Conservation (phyloP, 1,140 invertebrate species). For the Drosophila yakuba region DNA sequence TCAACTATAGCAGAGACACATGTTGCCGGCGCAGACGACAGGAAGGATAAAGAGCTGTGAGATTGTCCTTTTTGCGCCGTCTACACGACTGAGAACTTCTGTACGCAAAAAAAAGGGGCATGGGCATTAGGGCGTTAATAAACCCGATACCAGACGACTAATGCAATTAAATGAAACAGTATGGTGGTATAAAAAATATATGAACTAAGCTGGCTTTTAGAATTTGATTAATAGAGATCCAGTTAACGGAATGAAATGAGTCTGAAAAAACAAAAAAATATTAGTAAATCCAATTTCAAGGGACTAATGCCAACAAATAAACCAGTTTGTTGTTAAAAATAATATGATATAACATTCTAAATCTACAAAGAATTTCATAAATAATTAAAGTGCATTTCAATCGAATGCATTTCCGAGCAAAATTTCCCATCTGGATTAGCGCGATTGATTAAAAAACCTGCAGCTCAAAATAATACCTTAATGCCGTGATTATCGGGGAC, state of each 20-base stretch:
- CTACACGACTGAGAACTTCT: conserved; percentile 26
- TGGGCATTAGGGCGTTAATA: conserved; percentile 23
- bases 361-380: too few species aligned
- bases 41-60: conserved; percentile 73
- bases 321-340: too few species aligned
- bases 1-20: conserved; percentile 79
- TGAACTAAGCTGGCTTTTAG: not conserved
- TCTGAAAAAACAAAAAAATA: too few species aligned
- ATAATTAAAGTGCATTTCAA: not conserved
- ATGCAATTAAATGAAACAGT: conserved; percentile 8
- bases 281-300: too few species aligned
- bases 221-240: too few species aligned
- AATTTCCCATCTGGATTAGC: conserved; percentile 29
- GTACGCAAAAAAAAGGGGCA: conserved; percentile 23
- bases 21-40: conserved; percentile 74
- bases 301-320: too few species aligned
- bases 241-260: too few species aligned
- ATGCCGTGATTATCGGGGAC: conserved; percentile 35
- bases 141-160: conserved; percentile 12
- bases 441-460: conserved; percentile 41
- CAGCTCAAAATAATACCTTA: conserved; percentile 34
- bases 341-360: too few species aligned
- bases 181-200: not conserved
- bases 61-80: conserved; percentile 73
- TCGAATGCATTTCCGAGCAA: not conserved